A percentile compares a stretch with the other conserved stretches of the same genome.
These are phyloP conservation scores for Dysidea cf. avara DNA, from an alignment of 37 sponge, comb jelly and placozoan genomes.

Conservation along the genomic window DNA sequence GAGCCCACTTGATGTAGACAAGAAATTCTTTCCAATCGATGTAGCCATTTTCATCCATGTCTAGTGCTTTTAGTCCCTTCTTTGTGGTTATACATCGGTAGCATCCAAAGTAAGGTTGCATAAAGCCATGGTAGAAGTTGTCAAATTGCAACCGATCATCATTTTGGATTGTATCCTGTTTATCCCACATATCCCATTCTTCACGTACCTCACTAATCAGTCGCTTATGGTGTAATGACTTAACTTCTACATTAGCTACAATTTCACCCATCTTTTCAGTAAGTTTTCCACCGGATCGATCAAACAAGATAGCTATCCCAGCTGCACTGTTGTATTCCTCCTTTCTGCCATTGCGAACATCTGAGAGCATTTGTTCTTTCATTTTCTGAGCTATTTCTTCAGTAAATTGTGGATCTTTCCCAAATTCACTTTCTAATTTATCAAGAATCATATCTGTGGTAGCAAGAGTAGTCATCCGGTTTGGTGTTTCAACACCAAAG, in stretches of 20 bases:
- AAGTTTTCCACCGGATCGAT: no score
- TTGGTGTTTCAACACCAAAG: no score
- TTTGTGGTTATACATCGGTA: slow-evolving; percentile 44
- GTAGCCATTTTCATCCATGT: no score
- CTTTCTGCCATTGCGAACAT: slow-evolving; percentile 52
- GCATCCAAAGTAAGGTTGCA: no score
- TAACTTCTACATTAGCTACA: slow-evolving; percentile 38
- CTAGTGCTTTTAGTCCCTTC: slow-evolving; percentile 62
- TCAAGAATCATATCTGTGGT: slow-evolving; percentile 66
- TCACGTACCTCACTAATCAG: slow-evolving; percentile 59
- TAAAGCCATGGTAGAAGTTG: no score
- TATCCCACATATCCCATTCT: slow-evolving; percentile 80
- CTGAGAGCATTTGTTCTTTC: slow-evolving; percentile 72
- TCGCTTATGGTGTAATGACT: slow-evolving; percentile 21
- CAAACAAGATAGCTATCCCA: slow-evolving; percentile 71
- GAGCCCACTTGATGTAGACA: slow-evolving; percentile 84
- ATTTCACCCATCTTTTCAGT: slow-evolving; percentile 43
- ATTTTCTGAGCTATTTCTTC: slow-evolving; percentile 52
- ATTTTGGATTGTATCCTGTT: slow-evolving; percentile 4
- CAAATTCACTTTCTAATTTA: slow-evolving; percentile 60
- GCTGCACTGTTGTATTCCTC: slow-evolving; percentile 86
- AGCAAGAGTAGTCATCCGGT: slow-evolving; percentile 79
- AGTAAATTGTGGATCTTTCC: no score
- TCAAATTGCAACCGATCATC: slow-evolving; percentile 70
- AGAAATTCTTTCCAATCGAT: slow-evolving; percentile 85